These are phyloP conservation scores for Nomia melanderi DNA, from an alignment of 1,140 invertebrate species.

Conservation along the genomic window DNA sequence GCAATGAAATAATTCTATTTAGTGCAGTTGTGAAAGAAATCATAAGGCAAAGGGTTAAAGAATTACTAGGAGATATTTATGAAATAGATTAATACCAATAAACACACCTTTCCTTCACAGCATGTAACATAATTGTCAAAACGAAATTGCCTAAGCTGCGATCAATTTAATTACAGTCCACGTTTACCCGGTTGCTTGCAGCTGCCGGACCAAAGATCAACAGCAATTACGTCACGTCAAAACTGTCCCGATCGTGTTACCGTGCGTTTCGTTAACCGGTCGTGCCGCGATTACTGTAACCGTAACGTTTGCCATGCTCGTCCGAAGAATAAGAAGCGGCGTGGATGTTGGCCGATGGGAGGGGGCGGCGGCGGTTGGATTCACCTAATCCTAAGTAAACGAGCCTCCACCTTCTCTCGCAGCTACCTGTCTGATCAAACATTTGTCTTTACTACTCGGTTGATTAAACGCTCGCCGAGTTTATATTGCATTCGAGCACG, in stretches of 20 bases:
- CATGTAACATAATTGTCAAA: neutral
- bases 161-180: neutral
- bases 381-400: slow-evolving; percentile 72
- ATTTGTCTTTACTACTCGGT: slow-evolving; percentile 74
- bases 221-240: neutral
- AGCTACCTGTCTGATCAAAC: slow-evolving; percentile 71
- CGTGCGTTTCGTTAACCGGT: slow-evolving; percentile 46
- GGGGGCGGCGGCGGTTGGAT: slow-evolving; percentile 20
- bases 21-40: no score
- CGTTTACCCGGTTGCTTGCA: neutral
- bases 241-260: slow-evolving; percentile 6
- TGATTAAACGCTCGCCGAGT: slow-evolving; percentile 71
- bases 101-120: no score
- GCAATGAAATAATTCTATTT: no score
- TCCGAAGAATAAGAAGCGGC: slow-evolving; percentile 32
- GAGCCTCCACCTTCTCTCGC: slow-evolving; percentile 45
- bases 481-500: slow-evolving; percentile 57
- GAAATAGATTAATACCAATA: no score
- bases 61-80: no score
- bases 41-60: no score
- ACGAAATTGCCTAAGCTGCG: neutral
- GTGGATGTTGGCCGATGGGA: neutral
- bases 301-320: neutral
- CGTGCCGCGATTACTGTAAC: slow-evolving; percentile 42
- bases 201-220: neutral